Evolutionary conservation across 1,140 invertebrate species (phyloP).

Genomic region (Arctopsyche grandis): DNA sequence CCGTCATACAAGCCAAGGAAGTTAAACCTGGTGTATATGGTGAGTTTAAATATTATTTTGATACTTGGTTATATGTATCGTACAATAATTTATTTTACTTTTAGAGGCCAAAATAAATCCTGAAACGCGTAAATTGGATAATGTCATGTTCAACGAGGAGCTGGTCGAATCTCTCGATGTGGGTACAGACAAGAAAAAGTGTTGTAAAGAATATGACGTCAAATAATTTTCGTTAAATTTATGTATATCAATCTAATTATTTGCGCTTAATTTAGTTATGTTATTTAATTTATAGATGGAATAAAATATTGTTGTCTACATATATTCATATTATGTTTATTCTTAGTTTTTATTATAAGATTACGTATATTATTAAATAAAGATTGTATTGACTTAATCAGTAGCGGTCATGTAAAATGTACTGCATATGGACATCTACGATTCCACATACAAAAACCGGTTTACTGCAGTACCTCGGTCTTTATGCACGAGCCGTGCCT

Average conservation of each 20-base stretch:
- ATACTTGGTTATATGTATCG: background rate
- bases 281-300: too few species aligned
- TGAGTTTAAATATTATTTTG: constrained; percentile 56
- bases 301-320: too few species aligned
- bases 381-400: too few species aligned
- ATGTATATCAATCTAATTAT: background rate
- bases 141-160: constrained; percentile 45
- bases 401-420: too few species aligned
- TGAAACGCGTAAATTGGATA: constrained; percentile 49
- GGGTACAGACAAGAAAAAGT: background rate
- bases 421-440: too few species aligned
- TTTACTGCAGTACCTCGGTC: too few species aligned
- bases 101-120: constrained; percentile 42
- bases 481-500: too few species aligned
- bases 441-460: too few species aligned
- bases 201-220: background rate
- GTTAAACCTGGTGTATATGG: constrained; percentile 70
- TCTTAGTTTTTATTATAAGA: too few species aligned
- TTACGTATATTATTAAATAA: too few species aligned
- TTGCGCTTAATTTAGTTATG: too few species aligned
- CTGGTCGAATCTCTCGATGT: background rate
- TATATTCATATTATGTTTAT: too few species aligned
- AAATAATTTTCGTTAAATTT: background rate
- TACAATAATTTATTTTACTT: constrained; percentile 11
- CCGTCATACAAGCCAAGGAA: constrained; percentile 72